phyloP scores from a whole-genome alignment of 2,888 invertebrate species.

The Eristalis pertinax region DNA sequence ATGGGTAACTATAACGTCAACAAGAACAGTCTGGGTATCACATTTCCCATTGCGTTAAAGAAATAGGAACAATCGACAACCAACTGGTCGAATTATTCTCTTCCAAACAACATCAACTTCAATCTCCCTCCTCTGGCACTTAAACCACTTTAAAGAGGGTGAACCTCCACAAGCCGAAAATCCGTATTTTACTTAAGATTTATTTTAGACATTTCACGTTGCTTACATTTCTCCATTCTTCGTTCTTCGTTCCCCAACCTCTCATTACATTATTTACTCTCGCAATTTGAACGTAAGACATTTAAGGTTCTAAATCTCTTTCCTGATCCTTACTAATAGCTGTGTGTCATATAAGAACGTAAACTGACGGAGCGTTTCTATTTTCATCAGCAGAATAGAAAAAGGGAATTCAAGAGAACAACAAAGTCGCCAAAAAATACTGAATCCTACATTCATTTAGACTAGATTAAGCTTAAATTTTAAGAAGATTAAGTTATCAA shows the following conservation, averaged over 20 bases:
- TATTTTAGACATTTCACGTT: conserved; percentile 1
- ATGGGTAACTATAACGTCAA: too few species aligned
- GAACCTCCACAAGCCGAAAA: not conserved
- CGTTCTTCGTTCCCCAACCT: not conserved
- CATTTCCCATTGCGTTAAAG: too few species aligned
- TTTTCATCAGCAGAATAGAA: not conserved
- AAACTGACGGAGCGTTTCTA: not conserved
- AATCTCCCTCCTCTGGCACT: not conserved
- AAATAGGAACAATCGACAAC: too few species aligned
- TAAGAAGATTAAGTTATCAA: conserved; percentile 31
- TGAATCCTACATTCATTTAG: conserved; percentile 4
- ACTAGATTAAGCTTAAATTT: conserved; percentile 19
- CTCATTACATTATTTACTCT: conserved; percentile 30
- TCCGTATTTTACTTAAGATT: not conserved
- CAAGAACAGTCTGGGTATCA: too few species aligned
- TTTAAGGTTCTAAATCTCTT: conserved; percentile 53
- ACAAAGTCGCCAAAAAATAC: conserved; percentile 8
- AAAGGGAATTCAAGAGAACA: conserved; percentile 1
- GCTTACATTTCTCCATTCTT: not conserved
- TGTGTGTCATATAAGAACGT: conserved; percentile 12
- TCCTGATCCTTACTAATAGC: conserved; percentile 52
- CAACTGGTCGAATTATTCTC: too few species aligned
- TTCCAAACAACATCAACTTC: not conserved
- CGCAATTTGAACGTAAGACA: conserved; percentile 50
- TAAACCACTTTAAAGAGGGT: not conserved